phyloP scores from a whole-genome alignment of 2,113 vertebrate species.

The Leucopternis melanops region DNA sequence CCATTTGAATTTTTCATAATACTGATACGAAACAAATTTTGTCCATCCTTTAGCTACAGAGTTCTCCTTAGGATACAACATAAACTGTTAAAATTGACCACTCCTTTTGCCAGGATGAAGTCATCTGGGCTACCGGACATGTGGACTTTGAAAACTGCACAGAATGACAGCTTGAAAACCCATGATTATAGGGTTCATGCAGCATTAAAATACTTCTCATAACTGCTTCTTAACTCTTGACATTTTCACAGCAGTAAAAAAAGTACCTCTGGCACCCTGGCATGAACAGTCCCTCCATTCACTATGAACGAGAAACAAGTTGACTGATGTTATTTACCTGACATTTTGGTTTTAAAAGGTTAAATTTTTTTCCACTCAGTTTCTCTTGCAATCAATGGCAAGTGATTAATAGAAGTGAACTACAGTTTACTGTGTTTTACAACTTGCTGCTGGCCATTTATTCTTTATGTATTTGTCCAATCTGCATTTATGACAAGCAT shows the following conservation, averaged over 20 bases:
- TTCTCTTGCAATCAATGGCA: slow-evolving; percentile 2
- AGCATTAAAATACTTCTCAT: slow-evolving; percentile 2
- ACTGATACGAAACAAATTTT: not conserved
- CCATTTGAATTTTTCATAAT: not conserved
- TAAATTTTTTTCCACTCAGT: not conserved
- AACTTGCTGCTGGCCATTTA: not conserved
- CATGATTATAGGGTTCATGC: not conserved
- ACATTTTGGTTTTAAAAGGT: slow-evolving; percentile 44
- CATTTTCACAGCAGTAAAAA: slow-evolving; percentile 18
- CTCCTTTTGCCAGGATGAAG: not conserved
- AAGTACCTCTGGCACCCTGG: not conserved
- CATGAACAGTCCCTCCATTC: not conserved
- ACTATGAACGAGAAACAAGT: not conserved
- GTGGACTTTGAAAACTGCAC: not conserved
- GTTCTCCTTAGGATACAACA: not conserved
- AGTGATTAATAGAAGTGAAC: slow-evolving; percentile 8
- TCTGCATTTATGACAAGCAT: not conserved
- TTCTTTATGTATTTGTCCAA: not conserved
- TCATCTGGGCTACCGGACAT: not conserved
- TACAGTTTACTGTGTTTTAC: not conserved
- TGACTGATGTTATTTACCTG: not conserved
- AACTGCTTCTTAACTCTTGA: slow-evolving; percentile 34
- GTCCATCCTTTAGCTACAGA: not conserved
- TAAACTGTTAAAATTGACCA: not conserved
- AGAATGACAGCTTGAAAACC: not conserved